phyloP scores from a whole-genome alignment of 2,113 vertebrate genomes.

The Noturus placidus region DNA sequence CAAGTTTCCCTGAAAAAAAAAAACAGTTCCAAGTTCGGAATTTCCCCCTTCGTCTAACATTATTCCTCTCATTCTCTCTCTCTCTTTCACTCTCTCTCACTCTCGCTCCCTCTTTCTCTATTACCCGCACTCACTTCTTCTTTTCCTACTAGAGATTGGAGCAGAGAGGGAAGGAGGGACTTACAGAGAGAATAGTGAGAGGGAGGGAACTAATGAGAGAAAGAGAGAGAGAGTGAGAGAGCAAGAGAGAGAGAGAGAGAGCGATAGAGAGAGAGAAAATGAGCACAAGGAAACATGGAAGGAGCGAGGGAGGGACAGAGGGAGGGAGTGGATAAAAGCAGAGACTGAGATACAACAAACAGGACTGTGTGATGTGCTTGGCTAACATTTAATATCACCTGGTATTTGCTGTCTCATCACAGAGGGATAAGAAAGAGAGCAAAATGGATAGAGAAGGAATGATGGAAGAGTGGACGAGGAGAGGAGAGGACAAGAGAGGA shows the following conservation, averaged over 20 bases:
- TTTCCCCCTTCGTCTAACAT: conserved; percentile 47
- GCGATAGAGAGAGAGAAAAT: conserved; percentile 38
- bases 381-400: conserved; percentile 61
- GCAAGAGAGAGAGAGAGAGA: conserved; percentile 53
- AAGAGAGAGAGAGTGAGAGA: conserved; percentile 49
- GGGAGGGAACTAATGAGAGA: conserved; percentile 37
- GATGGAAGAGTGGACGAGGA: conserved; percentile 20
- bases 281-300: conserved; percentile 12
- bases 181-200: conserved; percentile 43
- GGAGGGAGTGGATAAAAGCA: conserved; percentile 31
- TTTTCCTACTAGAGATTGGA: conserved; percentile 49
- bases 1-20: conserved; percentile 39
- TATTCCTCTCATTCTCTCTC: conserved; percentile 59
- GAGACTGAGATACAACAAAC: conserved; percentile 61
- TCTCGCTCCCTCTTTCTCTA: conserved; percentile 16
- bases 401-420: conserved; percentile 45
- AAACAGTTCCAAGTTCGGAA: conserved; percentile 42
- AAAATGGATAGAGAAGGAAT: conserved; percentile 10
- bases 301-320: conserved; percentile 40
- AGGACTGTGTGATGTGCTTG: conserved; percentile 54
- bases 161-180: conserved; percentile 49
- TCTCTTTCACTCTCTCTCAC: conserved; percentile 61
- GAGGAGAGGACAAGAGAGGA: conserved; percentile 49
- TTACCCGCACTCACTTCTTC: conserved; percentile 56
- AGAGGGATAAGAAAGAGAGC: conserved; percentile 36